Base-by-base conservation (phyloP, 2,113 vertebrate genomes). In the Phylloscopus trochilus region DNA sequence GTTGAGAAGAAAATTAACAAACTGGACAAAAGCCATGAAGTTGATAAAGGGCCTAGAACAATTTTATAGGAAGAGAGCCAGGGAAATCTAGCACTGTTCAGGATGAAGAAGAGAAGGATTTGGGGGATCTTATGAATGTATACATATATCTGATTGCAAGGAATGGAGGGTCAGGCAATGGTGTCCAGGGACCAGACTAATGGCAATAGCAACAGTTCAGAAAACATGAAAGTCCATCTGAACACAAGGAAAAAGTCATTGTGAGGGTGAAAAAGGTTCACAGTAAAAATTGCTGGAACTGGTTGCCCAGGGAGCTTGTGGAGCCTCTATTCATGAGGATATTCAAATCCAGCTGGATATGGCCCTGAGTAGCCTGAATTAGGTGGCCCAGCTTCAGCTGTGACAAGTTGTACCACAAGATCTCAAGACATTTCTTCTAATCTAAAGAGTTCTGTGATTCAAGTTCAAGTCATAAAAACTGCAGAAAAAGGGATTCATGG, bases 301-400 rank as follows among this genome's bases (percentile, higher is more conserved):
- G 5, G 2, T n/a, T 81, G 7, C 6, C 10, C 26, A 52, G 14
- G 1, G 3, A 62, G 8, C 7, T 74, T 9, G 0, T 49, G 26
- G 43, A 68, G 9, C 60, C 26, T 55, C 39, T 23, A 3, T 66
- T 66, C 35, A 37, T 8, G 1, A 11, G 22, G 4, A 33, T 43
- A 46, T 15, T 72, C 2, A 67, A 49, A 72, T 85, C 10, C 52
- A 59, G 20, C 17, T 44, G 8, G 20, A 75, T 89, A n/a, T 22
- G 24, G 20, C 30, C 24, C 16, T 41, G 33, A 13, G 9, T 22
- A n/a, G 7, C 46, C 46, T 53, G 24, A 5, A n/a, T 41, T 53
- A 47, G 9, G 11, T 26, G 26, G 20, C 24, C 23, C n/a, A 55
- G n/a, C n/a, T 68, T 31, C 21, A 68, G 14, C 62, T 58, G 59